Evolutionary conservation across 2,113 vertebrate genomes (phyloP).

Genomic region (Paradoxurus hermaphroditus): DNA sequence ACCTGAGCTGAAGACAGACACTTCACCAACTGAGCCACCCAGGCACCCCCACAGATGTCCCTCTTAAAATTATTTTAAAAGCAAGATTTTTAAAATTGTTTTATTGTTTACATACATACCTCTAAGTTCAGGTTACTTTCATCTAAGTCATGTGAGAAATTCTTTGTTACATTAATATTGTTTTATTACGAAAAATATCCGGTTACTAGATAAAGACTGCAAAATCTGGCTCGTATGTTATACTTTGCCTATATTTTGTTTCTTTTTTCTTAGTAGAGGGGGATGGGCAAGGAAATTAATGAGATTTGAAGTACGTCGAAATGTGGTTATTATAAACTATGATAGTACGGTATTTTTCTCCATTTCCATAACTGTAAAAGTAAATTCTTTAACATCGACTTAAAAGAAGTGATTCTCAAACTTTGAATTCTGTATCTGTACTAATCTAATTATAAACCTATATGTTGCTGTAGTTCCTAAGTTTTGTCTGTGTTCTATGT

Average conservation of each 20-base stretch:
- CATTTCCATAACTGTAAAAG: neutral
- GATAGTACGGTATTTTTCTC: neutral
- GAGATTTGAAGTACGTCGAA: slow-evolving; percentile 20
- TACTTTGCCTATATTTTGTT: neutral
- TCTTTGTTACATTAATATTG: slow-evolving; percentile 20
- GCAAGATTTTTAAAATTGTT: neutral
- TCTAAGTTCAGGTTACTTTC: neutral
- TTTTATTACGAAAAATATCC: slow-evolving; percentile 11
- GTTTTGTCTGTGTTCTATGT: neutral
- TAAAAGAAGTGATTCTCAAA: slow-evolving; percentile 35
- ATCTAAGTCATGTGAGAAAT: slow-evolving; percentile 22
- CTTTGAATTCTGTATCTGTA: neutral
- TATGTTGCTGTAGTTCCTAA: neutral
- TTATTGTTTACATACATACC: neutral
- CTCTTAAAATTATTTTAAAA: slow-evolving; percentile 56
- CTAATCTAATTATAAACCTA: neutral
- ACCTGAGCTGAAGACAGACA: too few relatives aligned
- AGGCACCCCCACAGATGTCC: neutral
- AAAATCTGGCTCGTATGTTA: slow-evolving; percentile 14
- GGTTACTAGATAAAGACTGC: neutral
- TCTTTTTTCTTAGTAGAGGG: neutral
- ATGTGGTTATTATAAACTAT: neutral
- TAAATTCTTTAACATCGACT: neutral
- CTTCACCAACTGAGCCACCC: neutral
- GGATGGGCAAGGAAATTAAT: neutral